Evolutionary conservation across 2,797 vertebrate species (phyloP), one percentile per base, ranked within the genome.

Genomic region (Siniperca undulata): DNA sequence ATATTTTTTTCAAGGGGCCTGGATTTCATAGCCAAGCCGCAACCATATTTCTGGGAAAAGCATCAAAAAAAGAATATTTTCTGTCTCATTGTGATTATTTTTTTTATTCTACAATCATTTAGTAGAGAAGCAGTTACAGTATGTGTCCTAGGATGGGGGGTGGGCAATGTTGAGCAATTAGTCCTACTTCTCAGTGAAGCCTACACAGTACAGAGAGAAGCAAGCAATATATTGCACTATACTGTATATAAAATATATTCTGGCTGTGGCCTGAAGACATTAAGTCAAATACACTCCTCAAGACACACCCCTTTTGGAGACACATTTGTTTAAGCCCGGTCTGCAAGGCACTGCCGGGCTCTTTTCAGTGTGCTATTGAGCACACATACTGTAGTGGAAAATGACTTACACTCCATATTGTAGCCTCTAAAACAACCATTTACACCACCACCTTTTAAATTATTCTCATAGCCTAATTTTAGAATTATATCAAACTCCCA

Each of bases 71-170:
- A n/a, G n/a, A 10, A 3, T n/a, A 55, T 38, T n/a, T 2, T 20
- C 11, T 70, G 3, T 61, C n/a, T 60, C 34, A 59, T 7, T 56
- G 59, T 64, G 46, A 62, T 53, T 13, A 34, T 34, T 44, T 71
- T 71, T 56, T 78, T 16, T 52, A 78, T 20, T n/a, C 17, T 77
- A 22, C 30, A 68, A 22, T 42, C 4, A 55, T 74, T 60, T 5
- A 8, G 9, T 11, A 24, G 48, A 36, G 22, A 72, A 66, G 61
- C 34, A 59, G 34, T 60, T 34, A 38, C 24, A 44, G 53, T 62
- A 19, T 48, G 27, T 60, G 34, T 53, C 50, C 30, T 65, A 16
- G 73, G 52, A 65, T 1, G 0, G 24, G 19, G 9, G 0, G 12
- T 65, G 60, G 53, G 20, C 10, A 34, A 19, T 20, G 38, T 3